Conservation (phyloP, 1,140 invertebrate genomes). For the Oncopodura yosiiana region DNA sequence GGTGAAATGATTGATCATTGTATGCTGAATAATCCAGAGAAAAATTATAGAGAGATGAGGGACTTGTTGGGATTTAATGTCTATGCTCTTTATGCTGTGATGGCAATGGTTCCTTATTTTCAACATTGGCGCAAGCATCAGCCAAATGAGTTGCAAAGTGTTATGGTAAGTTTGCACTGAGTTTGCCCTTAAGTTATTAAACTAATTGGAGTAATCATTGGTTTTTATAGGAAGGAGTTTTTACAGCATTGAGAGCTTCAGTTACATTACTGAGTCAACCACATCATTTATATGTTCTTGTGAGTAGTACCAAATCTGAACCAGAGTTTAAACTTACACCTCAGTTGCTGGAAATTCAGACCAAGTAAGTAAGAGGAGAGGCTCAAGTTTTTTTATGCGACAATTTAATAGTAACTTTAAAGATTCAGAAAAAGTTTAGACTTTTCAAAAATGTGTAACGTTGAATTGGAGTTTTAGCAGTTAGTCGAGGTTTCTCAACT, state of each 20-base stretch:
- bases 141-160: not conserved
- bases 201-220: not conserved
- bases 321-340: slow-evolving; percentile 24
- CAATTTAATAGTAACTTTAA: not conserved
- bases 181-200: not conserved
- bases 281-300: slow-evolving; percentile 19
- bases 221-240: slow-evolving; percentile 24
- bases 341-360: slow-evolving; percentile 24
- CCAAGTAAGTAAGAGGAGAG: slow-evolving; percentile 16
- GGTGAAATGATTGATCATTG: slow-evolving; percentile 15
- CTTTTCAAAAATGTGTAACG: not conserved
- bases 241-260: slow-evolving; percentile 20
- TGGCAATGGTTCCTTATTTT: slow-evolving; percentile 11
- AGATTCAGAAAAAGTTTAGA: not conserved
- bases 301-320: slow-evolving; percentile 8
- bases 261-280: slow-evolving; percentile 19
- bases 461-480: slow-evolving; percentile 1
- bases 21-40: slow-evolving; percentile 12
- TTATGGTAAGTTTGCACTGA: slow-evolving; percentile 14
- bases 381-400: not conserved
- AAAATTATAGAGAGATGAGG: slow-evolving; percentile 22
- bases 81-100: slow-evolving; percentile 8
- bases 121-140: slow-evolving; percentile 18
- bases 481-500: not conserved
- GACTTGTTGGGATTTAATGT: slow-evolving; percentile 8